Percentiles rank a stretch among this genome's conserved stretches.
Conservation (phyloP, 1,140 invertebrate genomes). For the Drosophila ambigua region DNA sequence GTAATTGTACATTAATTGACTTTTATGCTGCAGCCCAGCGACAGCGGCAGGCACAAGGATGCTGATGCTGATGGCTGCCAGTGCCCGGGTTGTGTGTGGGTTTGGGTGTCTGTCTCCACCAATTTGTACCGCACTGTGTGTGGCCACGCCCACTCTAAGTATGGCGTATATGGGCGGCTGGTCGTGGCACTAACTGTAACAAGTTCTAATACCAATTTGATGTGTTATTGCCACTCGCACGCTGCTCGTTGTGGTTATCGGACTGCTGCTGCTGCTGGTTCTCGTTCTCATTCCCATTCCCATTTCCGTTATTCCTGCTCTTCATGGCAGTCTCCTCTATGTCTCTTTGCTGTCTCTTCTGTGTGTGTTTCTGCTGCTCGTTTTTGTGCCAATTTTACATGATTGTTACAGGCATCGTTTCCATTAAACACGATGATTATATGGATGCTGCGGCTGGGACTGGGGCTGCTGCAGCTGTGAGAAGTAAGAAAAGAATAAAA, state of each 20-base stretch:
- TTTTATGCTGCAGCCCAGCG: slow-evolving; percentile 62
- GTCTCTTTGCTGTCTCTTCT: too few species aligned
- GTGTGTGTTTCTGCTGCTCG: slow-evolving; percentile 1
- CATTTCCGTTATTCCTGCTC: slow-evolving; percentile 38
- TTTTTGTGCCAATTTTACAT: slow-evolving; percentile 72
- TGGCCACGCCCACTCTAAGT: slow-evolving; percentile 6
- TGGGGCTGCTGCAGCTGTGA: slow-evolving; percentile 11
- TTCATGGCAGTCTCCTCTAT: background rate
- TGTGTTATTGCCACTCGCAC: slow-evolving; percentile 52
- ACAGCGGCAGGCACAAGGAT: slow-evolving; percentile 4
- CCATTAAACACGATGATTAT: slow-evolving; percentile 41
- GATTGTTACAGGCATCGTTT: slow-evolving; percentile 72
- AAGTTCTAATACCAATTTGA: slow-evolving; percentile 76
- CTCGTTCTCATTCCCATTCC: slow-evolving; percentile 36
- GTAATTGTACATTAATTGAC: slow-evolving; percentile 81
- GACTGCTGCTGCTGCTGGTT: too few species aligned
- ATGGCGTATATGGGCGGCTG: slow-evolving; percentile 2
- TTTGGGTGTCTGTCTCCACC: slow-evolving; percentile 26
- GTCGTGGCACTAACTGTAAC: slow-evolving; percentile 23
- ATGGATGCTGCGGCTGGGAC: background rate
- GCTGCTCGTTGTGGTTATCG: too few species aligned
- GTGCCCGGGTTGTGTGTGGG: background rate
- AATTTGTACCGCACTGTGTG: slow-evolving; percentile 33
- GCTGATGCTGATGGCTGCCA: too few species aligned
- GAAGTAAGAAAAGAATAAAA: slow-evolving; percentile 21